Percentiles rank a stretch among this genome's conserved stretches.
These are phyloP conservation scores for Notothenia rossii DNA, from an alignment of 2,113 vertebrate genomes.

Conservation along the genomic window DNA sequence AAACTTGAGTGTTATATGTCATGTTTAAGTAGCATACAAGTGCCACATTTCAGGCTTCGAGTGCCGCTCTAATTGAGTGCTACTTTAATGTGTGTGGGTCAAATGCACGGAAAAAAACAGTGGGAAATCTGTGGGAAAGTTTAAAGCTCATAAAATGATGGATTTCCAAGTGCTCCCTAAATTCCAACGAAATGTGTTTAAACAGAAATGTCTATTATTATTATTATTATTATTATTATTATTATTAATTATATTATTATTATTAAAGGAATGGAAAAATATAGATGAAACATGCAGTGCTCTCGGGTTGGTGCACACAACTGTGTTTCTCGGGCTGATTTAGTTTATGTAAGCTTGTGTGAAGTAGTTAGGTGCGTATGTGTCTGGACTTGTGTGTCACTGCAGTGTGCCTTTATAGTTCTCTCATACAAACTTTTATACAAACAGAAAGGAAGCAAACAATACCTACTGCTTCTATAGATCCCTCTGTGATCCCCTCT, in stretches of 20 bases:
- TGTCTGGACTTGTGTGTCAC: constrained; percentile 56
- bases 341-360: constrained; percentile 68
- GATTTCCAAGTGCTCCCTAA: constrained; percentile 69
- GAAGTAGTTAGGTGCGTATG: constrained; percentile 50
- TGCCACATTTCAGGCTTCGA: constrained; percentile 18
- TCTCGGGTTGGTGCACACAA: constrained; percentile 42
- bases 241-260: constrained; percentile 32
- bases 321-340: constrained; percentile 45
- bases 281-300: constrained; percentile 55
- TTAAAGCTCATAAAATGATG: constrained; percentile 68
- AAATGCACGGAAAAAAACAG: constrained; percentile 58
- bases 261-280: constrained; percentile 65
- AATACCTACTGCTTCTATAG: constrained; percentile 44
- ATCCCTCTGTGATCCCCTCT: constrained; percentile 35
- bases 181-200: constrained; percentile 68
- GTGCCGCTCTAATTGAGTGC: constrained; percentile 60
- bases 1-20: constrained; percentile 46
- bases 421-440: constrained; percentile 42
- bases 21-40: constrained; percentile 32
- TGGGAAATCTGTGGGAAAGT: constrained; percentile 73
- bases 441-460: constrained; percentile 50
- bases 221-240: constrained; percentile 25
- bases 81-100: constrained; percentile 60
- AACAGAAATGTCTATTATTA: constrained; percentile 62
- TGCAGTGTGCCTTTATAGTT: constrained; percentile 31